Evolutionary conservation across 2,113 vertebrate genomes (phyloP), one percentile per base, ranked within the genome.

Genomic region (Gnathochromis pfefferi): DNA sequence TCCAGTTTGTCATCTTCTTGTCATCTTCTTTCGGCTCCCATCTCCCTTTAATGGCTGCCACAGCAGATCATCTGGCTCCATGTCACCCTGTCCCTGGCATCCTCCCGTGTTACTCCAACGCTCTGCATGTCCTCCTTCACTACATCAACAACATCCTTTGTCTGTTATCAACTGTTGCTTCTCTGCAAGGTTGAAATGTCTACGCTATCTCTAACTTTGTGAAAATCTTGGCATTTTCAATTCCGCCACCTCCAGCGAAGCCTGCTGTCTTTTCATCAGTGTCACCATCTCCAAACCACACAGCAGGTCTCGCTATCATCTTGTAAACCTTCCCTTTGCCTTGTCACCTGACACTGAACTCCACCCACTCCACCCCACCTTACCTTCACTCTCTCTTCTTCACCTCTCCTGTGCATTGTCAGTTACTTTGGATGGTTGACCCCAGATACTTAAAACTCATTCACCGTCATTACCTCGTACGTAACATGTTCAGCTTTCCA

Each of bases 241-340:
- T 60, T 60, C 58, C 33, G 28, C 58, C 28, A 19, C 28, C 9
- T 60, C 58, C 28, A 33, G 1, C 2, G 0, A 17, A 19, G 60
- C 60, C 60, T 38, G 7, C 19, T 68, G 33, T 68, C 33, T 38
- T 38, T 68, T 68, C 7, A 38, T 68, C 60, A 38, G 19, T 38
- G 33, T 68, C 60, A 38, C 60, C 1, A 0, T 65, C 33, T 65
- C 60, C 60, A 65, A 65, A 38, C 19, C 60, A 38, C 33, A 38
- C 33, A 13, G 60, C 33, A 2, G 1, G 0, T 65, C 60, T 8
- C 19, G 1, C 33, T 38, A 13, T 38, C 19, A 4, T 38, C 60
- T 68, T 68, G 60, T 68, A 38, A 68, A 68, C 60, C 4, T 5
- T 68, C 19, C 0, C 10, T 0, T 68, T 68, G 33, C 33, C 60